Evolutionary conservation across 2,797 vertebrate genomes (phyloP).

Genomic region (Rousettus madagascariensis): DNA sequence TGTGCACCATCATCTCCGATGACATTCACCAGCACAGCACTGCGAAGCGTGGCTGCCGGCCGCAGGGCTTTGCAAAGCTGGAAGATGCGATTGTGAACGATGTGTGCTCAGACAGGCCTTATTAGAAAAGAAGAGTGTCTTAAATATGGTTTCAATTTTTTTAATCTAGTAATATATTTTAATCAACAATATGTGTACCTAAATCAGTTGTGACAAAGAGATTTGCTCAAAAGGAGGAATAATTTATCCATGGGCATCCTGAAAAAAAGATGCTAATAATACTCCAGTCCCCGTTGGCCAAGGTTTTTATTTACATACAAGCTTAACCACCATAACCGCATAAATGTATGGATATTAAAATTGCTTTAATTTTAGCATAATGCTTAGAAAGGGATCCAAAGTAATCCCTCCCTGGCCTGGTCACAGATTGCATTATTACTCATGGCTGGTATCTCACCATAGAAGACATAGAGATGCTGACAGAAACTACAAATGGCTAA

Average conservation of each 20-base stretch:
- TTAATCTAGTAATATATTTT: conserved; percentile 7
- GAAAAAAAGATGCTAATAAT: background rate
- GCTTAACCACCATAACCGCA: background rate
- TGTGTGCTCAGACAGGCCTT: conserved; percentile 79
- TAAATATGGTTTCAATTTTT: conserved; percentile 11
- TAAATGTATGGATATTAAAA: background rate
- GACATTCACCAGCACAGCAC: conserved; percentile 75
- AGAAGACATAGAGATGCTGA: background rate
- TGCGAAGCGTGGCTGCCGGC: conserved; percentile 59
- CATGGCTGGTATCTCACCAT: background rate
- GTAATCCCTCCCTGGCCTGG: background rate
- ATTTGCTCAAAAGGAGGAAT: background rate
- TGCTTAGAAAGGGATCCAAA: conserved; percentile 13
- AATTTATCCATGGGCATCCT: background rate
- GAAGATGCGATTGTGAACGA: conserved; percentile 82
- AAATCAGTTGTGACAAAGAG: background rate
- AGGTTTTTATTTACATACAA: conserved; percentile 35
- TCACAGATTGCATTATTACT: background rate
- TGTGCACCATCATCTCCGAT: conserved; percentile 76
- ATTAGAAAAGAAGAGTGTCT: conserved; percentile 12
- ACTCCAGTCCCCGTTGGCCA: background rate
- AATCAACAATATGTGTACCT: background rate
- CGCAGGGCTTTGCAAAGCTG: conserved; percentile 75
- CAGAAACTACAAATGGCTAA: background rate
- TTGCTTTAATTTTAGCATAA: conserved; percentile 5